Evolutionary conservation across 2,113 vertebrate species (phyloP), one percentile per base, ranked within the genome.

Genomic region (Coptodon rendalli): DNA sequence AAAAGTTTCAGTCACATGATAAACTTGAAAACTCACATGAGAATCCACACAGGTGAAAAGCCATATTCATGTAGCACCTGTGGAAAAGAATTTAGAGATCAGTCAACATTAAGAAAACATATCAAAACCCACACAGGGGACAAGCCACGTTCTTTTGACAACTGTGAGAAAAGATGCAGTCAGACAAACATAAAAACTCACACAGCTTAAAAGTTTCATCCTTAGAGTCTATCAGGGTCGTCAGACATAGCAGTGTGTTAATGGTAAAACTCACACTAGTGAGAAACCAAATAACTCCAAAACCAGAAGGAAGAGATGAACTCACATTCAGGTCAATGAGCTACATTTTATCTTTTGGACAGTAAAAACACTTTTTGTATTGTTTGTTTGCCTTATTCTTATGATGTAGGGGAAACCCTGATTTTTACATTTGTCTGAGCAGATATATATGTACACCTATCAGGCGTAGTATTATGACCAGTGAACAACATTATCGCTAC

Each of bases 221-320:
- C 38, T 73, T 24, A 16, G 4, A 68, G 8, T 16, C 13, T 27
- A 3, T 40, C 38, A 27, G 68, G 2, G 13, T 5, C 0, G 0
- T 45, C 40, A 73, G 40, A 10, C 0, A 36, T 0, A 27, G 8
- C 66, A 45, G 38, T 45, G 19, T 73, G 22, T 45, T 27, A 36
- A 45, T 27, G 1, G 8, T 43, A 11, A 45, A 76, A 48, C 40
- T 76, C 14, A 29, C 43, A 76, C 9, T 48, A 22, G 71, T 48
- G 43, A 76, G 71, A 48, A 73, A 43, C 40, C 22, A 73, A 45
- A 7, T 76, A 6, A 48, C 68, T 48, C 13, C 24, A 76, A 45
- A 24, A 29, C 40, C 40, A 48, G 68, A 2, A 45, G 68, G 24
- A 48, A 29, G 13, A 76, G 14, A 29, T 45, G 14, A 73, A 45